Conservation (phyloP, 2,113 vertebrate genomes). For the Burhinus bistriatus region DNA sequence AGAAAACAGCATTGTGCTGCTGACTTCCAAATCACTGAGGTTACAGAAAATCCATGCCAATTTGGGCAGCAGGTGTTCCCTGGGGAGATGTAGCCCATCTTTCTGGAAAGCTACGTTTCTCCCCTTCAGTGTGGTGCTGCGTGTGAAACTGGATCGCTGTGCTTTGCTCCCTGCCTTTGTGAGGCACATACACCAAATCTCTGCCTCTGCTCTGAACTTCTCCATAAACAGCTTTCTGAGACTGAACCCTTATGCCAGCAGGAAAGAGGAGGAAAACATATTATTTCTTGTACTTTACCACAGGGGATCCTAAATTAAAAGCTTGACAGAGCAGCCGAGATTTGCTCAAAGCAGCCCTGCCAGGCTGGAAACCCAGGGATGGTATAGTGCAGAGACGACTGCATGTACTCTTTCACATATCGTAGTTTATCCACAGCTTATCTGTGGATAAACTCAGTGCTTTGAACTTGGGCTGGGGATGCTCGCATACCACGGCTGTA, state of each 20-base stretch:
- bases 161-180: neutral
- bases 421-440: neutral
- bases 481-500: neutral
- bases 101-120: neutral
- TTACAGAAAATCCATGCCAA: neutral
- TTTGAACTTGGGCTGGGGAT: neutral
- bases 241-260: neutral
- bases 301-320: neutral
- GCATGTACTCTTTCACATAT: accelerated
- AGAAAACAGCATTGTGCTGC: neutral
- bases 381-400: neutral
- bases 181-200: neutral
- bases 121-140: neutral
- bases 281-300: neutral
- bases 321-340: neutral
- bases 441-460: neutral
- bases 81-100: neutral
- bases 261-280: neutral
- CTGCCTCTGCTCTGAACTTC: neutral
- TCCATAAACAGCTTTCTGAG: neutral
- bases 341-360: neutral
- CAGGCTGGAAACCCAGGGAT: neutral
- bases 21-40: neutral
- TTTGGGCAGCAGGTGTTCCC: neutral
- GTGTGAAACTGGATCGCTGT: neutral